Evolutionary conservation across 1,140 invertebrate species (phyloP), one percentile per base, ranked within the genome.

Genomic region (Pogonus chalceus): DNA sequence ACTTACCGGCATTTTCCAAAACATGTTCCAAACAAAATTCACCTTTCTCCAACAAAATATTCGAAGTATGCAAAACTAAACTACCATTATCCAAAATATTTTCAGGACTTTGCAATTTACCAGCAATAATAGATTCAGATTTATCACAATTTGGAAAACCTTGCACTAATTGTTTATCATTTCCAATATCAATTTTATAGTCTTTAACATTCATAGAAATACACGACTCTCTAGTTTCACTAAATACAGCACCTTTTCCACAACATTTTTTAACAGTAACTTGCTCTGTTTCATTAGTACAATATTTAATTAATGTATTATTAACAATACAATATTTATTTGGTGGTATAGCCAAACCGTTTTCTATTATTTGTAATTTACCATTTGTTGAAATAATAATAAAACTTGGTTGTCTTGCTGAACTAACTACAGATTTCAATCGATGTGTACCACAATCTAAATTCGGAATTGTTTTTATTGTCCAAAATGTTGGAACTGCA

Each of bases 21-120:
- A 79, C 67, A 43, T 70, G 70, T 61, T 85, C 84, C 53, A 84
- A 68, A 65, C 84, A 86, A 68, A 78, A 85, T 52, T 74, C 74
- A 53, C 67, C 74, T 52, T 65, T 64, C 21, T 67, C 65, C 59
- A 79, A 68, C 52, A 69, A 62, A 49, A 70, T 59, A 18, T 63
- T 63, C 47, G 60, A 65, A 31, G 52, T 59, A 21, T 60, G 59
- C 49, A 74, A 60, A 52, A 57, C 60, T 52, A 78, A 62, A 49
- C 66, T 69, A 1, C 78, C 79, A 62, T 77, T 72, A 18, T 68
- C 60, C 35, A 82, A 61, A 22, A 65, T 62, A 10, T 74, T 73
- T 20, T 77, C 74, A 43, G n/a, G n/a, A n/a, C n/a, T n/a, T 0
- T 67, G 52, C 31, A 73, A 58, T 10, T 73, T 58, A n/a, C 64